A percentile compares a stretch with the other conserved stretches of the same genome.
phyloP scores from a whole-genome alignment of 2,113 vertebrate genomes.

The Lota lota region DNA sequence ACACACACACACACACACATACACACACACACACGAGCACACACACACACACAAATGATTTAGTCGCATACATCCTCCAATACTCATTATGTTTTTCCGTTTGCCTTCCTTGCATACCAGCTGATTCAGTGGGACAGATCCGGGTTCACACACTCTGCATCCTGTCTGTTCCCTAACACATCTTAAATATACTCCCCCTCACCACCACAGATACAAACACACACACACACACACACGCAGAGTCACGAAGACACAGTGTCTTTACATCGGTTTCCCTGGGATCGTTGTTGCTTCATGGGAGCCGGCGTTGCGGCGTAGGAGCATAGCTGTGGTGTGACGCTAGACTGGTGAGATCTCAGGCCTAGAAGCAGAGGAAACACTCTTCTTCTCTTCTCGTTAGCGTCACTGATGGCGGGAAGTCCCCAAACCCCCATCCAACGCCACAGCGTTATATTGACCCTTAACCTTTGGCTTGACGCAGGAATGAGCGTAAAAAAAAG shows the following conservation, averaged over 20 bases:
- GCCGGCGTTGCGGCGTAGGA: slow-evolving; percentile 43
- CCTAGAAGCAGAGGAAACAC: slow-evolving; percentile 51
- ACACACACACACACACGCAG: slow-evolving; percentile 37
- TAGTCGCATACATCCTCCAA: slow-evolving; percentile 17
- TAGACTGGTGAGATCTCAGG: slow-evolving; percentile 61
- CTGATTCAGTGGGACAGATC: slow-evolving; percentile 55
- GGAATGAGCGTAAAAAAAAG: slow-evolving; percentile 6
- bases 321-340: slow-evolving; percentile 71
- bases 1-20: not conserved
- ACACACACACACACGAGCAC: not conserved
- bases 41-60: slow-evolving; percentile 2
- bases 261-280: slow-evolving; percentile 50
- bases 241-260: slow-evolving; percentile 16
- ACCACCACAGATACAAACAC: too few relatives aligned
- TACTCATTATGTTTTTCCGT: slow-evolving; percentile 27
- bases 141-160: slow-evolving; percentile 66
- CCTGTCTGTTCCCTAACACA: slow-evolving; percentile 45
- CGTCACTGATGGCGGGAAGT: slow-evolving; percentile 40
- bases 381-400: slow-evolving; percentile 29
- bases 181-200: slow-evolving; percentile 32
- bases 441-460: slow-evolving; percentile 23
- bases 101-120: slow-evolving; percentile 35
- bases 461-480: slow-evolving; percentile 26
- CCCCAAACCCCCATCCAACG: slow-evolving; percentile 13
- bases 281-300: slow-evolving; percentile 70